phyloP scores from a whole-genome alignment of 2,888 invertebrate species.

The Ptilodon capucinus region DNA sequence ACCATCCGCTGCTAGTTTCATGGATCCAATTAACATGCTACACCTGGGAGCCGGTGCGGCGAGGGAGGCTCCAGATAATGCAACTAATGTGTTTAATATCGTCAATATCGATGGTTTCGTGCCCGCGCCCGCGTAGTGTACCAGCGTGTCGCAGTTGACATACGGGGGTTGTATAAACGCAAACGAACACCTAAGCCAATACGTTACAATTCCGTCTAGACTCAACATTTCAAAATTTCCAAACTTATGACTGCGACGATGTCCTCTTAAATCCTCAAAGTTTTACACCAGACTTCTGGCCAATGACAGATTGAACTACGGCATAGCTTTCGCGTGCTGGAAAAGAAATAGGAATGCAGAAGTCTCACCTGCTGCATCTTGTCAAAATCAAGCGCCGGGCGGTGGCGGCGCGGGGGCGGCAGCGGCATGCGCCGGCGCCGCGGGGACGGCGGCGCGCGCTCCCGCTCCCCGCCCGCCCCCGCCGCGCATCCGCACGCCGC shows the following conservation, averaged over 20 bases:
- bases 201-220: too few species aligned
- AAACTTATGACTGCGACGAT: neutral
- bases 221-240: too few species aligned
- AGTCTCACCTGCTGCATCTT: constrained; percentile 95
- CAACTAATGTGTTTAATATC: neutral
- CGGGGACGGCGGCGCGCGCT: constrained; percentile 63
- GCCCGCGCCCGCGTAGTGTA: too few species aligned
- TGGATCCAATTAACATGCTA: neutral
- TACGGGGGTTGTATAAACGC: too few species aligned
- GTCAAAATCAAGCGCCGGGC: constrained; percentile 97
- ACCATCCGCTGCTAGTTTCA: constrained; percentile 12
- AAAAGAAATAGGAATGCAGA: neutral
- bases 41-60: neutral
- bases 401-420: constrained; percentile 80
- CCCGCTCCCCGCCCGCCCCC: constrained; percentile 78
- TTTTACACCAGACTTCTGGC: neutral
- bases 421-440: constrained; percentile 72
- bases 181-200: too few species aligned
- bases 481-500: constrained; percentile 81
- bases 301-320: neutral
- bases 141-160: too few species aligned
- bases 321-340: neutral
- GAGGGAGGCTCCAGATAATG: neutral
- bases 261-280: neutral
- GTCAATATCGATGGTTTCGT: too few species aligned